Evolutionary conservation across 2,888 invertebrate genomes (phyloP), one percentile per base, ranked within the genome.

Genomic region (Cataglyphis albicans): DNA sequence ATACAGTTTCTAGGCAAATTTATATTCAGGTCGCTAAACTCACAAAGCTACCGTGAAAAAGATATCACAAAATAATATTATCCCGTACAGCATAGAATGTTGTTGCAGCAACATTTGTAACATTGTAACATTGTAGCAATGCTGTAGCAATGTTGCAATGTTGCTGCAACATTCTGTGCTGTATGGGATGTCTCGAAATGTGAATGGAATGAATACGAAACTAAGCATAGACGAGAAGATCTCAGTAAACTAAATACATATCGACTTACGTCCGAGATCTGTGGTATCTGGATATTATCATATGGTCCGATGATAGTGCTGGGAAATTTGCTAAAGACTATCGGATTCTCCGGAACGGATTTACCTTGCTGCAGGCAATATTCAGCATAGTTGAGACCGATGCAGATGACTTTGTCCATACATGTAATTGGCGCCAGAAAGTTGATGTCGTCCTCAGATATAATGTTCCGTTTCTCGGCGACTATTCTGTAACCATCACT

Each of bases 241-340:
- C 29, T 25, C 38, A 55, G 9, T 18, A 25, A n/a, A 48, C 64
- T 83, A 84, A 84, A 82, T 88, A 83, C 55, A 68, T 32, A 38
- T 76, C 70, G 57, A 93, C 95, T 93, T 95, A 97, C 97, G 83
- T 96, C 95, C 29, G 96, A 96, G 83, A 96, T 95, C 75, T 95
- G 92, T 32, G 97, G 97, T 76, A 96, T 95, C 80, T 95, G 95
- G 32, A 98, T 95, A 84, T 96, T 94, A 84, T 97, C 97, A 85
- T 95, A 95, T 0, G 97, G 97, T 0, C 98, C 98, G 32, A 97
- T 95, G 38, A 98, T 96, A 48, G 96, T 96, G 87, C 97, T 98
- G 0, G 97, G 95, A 92, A 98, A 98, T 95, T 98, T 99, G 94
- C 96, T 97, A 95, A 98, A 98, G 89, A 98, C 96, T 93, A 98